Conservation (phyloP, 1,140 invertebrate genomes). For the Steinernema khuongi region DNA sequence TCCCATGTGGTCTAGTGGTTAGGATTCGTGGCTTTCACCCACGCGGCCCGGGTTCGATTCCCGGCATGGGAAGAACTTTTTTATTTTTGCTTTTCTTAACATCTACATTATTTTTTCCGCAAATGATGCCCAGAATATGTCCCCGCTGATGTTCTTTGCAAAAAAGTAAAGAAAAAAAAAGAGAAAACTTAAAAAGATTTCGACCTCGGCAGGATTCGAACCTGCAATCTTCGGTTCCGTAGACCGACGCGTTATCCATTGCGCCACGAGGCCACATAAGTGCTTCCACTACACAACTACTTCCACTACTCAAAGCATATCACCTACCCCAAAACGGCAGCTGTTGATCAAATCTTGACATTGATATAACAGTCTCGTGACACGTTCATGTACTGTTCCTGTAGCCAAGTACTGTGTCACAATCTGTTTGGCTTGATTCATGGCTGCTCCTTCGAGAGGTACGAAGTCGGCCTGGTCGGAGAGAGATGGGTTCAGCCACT, state of each 20-base stretch:
- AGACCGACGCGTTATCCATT: no score
- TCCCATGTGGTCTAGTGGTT: constrained; percentile 65
- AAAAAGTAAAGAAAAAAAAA: no score
- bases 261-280: no score
- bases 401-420: constrained; percentile 30
- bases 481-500: constrained; percentile 31
- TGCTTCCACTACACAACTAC: no score
- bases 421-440: constrained; percentile 25
- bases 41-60: constrained; percentile 78
- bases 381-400: constrained; percentile 24
- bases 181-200: no score
- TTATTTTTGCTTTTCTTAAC: no score
- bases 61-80: constrained; percentile 69
- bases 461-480: constrained; percentile 24
- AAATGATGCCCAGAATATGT: no score
- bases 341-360: constrained; percentile 32
- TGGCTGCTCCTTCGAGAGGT: background rate
- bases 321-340: constrained; percentile 28
- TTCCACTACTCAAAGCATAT: no score
- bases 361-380: constrained; percentile 30
- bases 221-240: no score
- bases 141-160: no score
- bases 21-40: constrained; percentile 79
- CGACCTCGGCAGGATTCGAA: no score
- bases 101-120: no score